Evolutionary conservation across 2,888 invertebrate genomes (phyloP), one percentile per base, ranked within the genome.

Genomic region (Salpingus planirostris): DNA sequence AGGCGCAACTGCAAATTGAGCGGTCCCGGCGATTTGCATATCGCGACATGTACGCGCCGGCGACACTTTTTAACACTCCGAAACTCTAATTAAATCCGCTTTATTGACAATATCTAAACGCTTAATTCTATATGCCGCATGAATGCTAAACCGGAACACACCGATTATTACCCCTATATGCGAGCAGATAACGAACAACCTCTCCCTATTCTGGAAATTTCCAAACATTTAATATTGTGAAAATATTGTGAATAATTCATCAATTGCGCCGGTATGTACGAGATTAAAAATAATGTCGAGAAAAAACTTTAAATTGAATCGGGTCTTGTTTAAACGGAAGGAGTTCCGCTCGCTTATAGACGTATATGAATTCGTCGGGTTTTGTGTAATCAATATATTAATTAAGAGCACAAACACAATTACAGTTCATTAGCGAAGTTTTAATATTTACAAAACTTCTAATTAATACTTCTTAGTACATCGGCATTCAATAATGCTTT

Each of bases 371-470:
- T 55, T 54, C 50, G 18, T n/a, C 48, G 54, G 54, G 59, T 58
- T 59, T 57, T 59, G 52, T 54, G 59, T 56, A 61, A 61, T 61
- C 60, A 59, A 61, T 61, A 60, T 57, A 60, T 60, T 61, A 59
- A 59, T 61, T 60, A 61, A 59, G 59, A 56, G 56, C 54, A 57
- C 59, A 61, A 61, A 61, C 61, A 60, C 61, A 60, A 60, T 61
- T 60, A 60, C 57, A 57, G 57, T 60, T 60, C 57, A 60, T 60
- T 59, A 58, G 59, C 55, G 54, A 61, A 61, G 58, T 61, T 61
- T 58, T 60, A 60, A 61, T 61, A 60, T 61, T 61, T 61, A 57
- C 59, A 54, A 57, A 60, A 60, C 61, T 59, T 59, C 59, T 59
- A 60, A 61, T 61, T 61, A 60, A 59, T 61, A 57, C 50, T 54